Evolutionary conservation across 2,888 invertebrate species (phyloP).

Genomic region (Drosophila melanosoma): DNA sequence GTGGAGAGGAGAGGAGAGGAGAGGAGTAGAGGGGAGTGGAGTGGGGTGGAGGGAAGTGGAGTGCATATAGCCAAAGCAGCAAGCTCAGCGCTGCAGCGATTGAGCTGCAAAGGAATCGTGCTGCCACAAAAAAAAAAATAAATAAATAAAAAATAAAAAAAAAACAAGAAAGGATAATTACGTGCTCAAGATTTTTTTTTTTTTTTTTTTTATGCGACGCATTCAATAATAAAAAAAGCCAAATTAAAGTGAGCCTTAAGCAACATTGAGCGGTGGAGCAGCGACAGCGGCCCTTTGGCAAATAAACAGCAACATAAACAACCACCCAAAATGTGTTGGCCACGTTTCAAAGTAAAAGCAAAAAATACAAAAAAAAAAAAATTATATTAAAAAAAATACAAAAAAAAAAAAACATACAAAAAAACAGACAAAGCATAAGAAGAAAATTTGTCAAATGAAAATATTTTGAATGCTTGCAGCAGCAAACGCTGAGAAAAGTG

Average conservation of each 20-base stretch:
- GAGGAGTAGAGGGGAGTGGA: too few relatives aligned
- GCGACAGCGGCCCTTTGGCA: slow-evolving; percentile 58
- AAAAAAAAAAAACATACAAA: too few relatives aligned
- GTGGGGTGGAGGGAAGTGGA: too few relatives aligned
- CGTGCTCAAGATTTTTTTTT: slow-evolving; percentile 73
- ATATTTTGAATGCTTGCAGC: slow-evolving; percentile 67
- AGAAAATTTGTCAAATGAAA: slow-evolving; percentile 75
- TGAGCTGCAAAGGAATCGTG: slow-evolving; percentile 40
- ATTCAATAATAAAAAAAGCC: slow-evolving; percentile 49
- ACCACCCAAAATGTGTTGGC: slow-evolving; percentile 48
- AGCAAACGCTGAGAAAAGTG: slow-evolving; percentile 18
- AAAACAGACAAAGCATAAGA: slow-evolving; percentile 15
- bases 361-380: background rate
- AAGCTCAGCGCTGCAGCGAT: slow-evolving; percentile 25
- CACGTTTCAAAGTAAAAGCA: slow-evolving; percentile 23
- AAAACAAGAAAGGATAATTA: slow-evolving; percentile 74
- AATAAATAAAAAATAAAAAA: slow-evolving; percentile 5
- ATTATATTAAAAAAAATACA: background rate
- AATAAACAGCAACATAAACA: slow-evolving; percentile 67
- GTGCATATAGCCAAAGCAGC: slow-evolving; percentile 53
- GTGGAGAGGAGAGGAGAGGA: too few relatives aligned
- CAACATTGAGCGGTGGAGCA: background rate
- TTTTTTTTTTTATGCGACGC: slow-evolving; percentile 43
- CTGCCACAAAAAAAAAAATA: slow-evolving; percentile 20
- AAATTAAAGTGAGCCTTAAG: slow-evolving; percentile 67